Evolutionary conservation across 2,888 invertebrate species (phyloP), one percentile per base, ranked within the genome.

Genomic region (Leptopilina myrica): DNA sequence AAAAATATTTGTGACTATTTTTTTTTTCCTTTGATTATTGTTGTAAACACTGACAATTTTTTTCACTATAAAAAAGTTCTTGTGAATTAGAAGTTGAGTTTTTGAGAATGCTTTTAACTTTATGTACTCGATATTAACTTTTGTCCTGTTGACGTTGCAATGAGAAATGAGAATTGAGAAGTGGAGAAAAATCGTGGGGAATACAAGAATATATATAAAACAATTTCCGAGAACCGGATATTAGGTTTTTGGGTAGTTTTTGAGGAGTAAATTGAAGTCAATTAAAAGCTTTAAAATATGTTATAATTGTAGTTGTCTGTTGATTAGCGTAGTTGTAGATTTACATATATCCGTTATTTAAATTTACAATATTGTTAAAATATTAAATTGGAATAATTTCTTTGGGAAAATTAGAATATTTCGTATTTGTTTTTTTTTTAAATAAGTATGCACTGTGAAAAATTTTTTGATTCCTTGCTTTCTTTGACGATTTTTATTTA

Each of bases 111-210:
- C 49, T 49, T 15, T 62, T 3, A 20, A 62, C 62, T 20, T 43
- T 11, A 14, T 6, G 1, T 5, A 14, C 20, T 20, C 20, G 59
- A 59, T 40, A 2, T n/a, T 40, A 15, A 67, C 66, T 67, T 67
- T 67, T 49, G 5, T 67, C 67, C 46, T 46, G 46, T 67, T 67
- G 40, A 20, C 43, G 67, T 67, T 67, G 67, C 43, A 46, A 15
- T 20, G 20, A 20, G 20, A 20, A 20, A 20, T 20, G 67, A 43
- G 20, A 20, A 20, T 1, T 20, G 67, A 43, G 46, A 46, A 62
- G 20, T 62, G 62, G 20, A 33, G 20, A 40, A 64, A 33, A 40
- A 64, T 64, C 33, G n/a, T 49, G 12, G 9, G 11, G 49, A 49
- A 49, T 49, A 49, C 49, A 11, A 49, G 49, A 49, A 49, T 49